Evolutionary conservation across 2,797 vertebrate genomes (phyloP).

Genomic region (Limosa lapponica): DNA sequence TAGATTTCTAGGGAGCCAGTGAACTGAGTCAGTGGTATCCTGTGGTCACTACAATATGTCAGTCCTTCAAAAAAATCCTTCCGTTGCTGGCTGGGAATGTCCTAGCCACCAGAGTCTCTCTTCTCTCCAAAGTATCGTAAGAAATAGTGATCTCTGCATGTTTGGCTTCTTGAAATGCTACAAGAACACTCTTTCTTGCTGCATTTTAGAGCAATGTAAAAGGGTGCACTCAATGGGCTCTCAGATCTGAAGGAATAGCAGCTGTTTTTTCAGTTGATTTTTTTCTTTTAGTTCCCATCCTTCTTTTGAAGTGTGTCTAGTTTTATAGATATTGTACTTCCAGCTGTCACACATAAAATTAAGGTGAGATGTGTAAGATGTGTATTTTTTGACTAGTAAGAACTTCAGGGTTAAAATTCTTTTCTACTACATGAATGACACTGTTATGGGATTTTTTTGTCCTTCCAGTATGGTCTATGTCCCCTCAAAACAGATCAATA

Average conservation of each 20-base stretch:
- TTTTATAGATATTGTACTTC: constrained; percentile 14
- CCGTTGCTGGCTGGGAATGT: constrained; percentile 22
- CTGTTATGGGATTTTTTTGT: neutral
- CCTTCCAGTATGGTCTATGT: neutral
- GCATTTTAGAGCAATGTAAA: constrained; percentile 1
- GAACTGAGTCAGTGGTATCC: constrained; percentile 11
- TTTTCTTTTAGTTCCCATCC: neutral
- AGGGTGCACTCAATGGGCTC: neutral
- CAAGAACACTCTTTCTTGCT: constrained; percentile 19
- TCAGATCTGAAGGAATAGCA: constrained; percentile 38
- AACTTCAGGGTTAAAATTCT: neutral
- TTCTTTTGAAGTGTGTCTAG: constrained; percentile 32
- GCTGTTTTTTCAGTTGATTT: neutral
- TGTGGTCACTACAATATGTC: neutral
- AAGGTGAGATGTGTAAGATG: neutral
- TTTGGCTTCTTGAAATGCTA: constrained; percentile 53
- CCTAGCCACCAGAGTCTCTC: neutral
- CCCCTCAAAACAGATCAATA: neutral
- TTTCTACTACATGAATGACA: neutral
- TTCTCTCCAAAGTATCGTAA: constrained; percentile 27
- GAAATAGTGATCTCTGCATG: neutral
- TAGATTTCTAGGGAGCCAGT: constrained; percentile 21
- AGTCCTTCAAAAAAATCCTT: neutral
- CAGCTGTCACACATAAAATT: constrained; percentile 6
- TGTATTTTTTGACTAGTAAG: neutral